These are phyloP conservation scores for Apotomis betuletana DNA, from an alignment of 2,888 invertebrate species.

Conservation along the genomic window DNA sequence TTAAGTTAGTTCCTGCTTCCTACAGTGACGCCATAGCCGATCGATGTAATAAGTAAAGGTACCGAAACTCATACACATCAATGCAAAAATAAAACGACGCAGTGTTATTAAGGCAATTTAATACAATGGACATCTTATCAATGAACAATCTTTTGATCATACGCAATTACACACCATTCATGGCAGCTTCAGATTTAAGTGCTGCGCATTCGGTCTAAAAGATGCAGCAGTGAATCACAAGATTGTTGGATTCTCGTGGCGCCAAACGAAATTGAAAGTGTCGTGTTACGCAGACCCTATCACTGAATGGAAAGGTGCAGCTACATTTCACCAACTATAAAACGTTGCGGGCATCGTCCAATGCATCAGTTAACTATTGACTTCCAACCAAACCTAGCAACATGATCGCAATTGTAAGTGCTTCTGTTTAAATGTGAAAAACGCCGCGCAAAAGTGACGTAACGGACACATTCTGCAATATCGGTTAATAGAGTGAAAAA, in stretches of 20 bases:
- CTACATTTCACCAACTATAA: slow-evolving; percentile 81
- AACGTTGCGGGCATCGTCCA: slow-evolving; percentile 66
- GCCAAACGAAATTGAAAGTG: slow-evolving; percentile 36
- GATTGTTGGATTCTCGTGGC: slow-evolving; percentile 5
- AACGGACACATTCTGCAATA: slow-evolving; percentile 33
- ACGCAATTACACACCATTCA: slow-evolving; percentile 46
- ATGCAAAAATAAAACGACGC: slow-evolving; percentile 58
- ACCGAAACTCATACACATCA: slow-evolving; percentile 54
- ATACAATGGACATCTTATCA: slow-evolving; percentile 56
- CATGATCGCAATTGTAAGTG: slow-evolving; percentile 82
- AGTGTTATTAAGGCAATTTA: slow-evolving; percentile 56
- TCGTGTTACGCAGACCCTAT: slow-evolving; percentile 64
- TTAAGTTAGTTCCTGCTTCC: slow-evolving; percentile 24
- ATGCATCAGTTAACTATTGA: slow-evolving; percentile 74
- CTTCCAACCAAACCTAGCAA: slow-evolving; percentile 71
- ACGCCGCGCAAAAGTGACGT: slow-evolving; percentile 34
- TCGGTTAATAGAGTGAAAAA: slow-evolving; percentile 32
- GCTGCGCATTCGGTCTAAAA: rapidly evolving
- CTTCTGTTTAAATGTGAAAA: slow-evolving; percentile 41
- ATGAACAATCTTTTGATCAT: slow-evolving; percentile 36
- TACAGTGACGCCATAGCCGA: slow-evolving; percentile 26
- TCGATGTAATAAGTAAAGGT: slow-evolving; percentile 55
- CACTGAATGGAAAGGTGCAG: slow-evolving; percentile 78
- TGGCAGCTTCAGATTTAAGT: slow-evolving; percentile 43
- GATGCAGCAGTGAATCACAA: slow-evolving; percentile 50